These are phyloP conservation scores for Chironomus striatipennis DNA, from an alignment of 1,140 invertebrate genomes.

Conservation along the genomic window DNA sequence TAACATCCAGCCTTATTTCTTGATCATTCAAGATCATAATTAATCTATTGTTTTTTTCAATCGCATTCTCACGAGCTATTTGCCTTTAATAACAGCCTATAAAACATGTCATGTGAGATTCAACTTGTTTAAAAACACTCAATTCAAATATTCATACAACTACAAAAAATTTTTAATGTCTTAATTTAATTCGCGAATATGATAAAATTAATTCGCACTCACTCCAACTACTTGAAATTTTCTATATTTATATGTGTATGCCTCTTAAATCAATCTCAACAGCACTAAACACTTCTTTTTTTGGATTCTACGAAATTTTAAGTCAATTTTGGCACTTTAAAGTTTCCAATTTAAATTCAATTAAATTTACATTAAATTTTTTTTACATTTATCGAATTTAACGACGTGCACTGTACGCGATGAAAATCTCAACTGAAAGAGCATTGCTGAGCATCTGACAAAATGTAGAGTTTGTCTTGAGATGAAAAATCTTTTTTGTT, in stretches of 20 bases:
- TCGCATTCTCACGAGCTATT: too few relatives aligned
- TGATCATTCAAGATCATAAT: too few relatives aligned
- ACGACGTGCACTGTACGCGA: neutral
- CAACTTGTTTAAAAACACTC: too few relatives aligned
- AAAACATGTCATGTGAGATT: too few relatives aligned
- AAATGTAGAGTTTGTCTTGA: neutral
- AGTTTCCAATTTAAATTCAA: neutral
- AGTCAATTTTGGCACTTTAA: neutral
- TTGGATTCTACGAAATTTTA: neutral
- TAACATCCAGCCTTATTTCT: too few relatives aligned
- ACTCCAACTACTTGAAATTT: conserved; percentile 15
- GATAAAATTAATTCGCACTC: neutral
- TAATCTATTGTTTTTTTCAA: too few relatives aligned
- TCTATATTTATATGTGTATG: neutral
- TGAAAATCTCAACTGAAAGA: neutral
- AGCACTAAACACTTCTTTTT: neutral
- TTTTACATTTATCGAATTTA: neutral
- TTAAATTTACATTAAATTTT: neutral
- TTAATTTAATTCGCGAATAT: too few relatives aligned
- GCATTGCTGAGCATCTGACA: too few relatives aligned
- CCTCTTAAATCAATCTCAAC: neutral
- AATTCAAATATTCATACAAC: too few relatives aligned
- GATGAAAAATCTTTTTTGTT: neutral
- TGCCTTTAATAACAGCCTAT: too few relatives aligned
- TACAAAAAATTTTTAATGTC: too few relatives aligned